A percentile compares a stretch with the other conserved stretches of the same genome.
Evolutionary conservation across 2,888 invertebrate species (phyloP).

Genomic region (Deladenus siricidicola): DNA sequence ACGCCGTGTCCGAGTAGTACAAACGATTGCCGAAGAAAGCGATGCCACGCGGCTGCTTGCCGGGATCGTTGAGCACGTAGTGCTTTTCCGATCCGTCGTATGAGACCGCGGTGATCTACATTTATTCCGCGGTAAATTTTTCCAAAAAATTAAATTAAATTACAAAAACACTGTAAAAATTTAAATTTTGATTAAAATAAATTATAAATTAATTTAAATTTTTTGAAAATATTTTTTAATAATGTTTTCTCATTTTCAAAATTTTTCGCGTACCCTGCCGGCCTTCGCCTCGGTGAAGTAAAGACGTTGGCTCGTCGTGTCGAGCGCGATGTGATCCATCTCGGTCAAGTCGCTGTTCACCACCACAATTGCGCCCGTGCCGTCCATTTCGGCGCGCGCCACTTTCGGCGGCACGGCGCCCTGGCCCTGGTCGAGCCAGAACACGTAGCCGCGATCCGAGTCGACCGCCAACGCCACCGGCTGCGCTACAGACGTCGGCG

Average conservation of each 20-base stretch:
- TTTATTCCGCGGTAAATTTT: background rate
- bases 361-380: conserved; percentile 59
- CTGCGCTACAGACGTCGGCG: conserved; percentile 68
- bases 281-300: conserved; percentile 69
- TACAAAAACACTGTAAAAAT: conserved; percentile 6
- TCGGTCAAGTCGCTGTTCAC: conserved; percentile 55
- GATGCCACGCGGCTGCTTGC: conserved; percentile 47
- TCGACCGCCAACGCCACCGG: conserved; percentile 81
- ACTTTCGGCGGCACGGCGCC: conserved; percentile 69
- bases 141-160: too few species aligned
- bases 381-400: conserved; percentile 79
- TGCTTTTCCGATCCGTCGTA: conserved; percentile 52
- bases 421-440: conserved; percentile 88
- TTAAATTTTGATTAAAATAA: conserved; percentile 3
- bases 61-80: conserved; percentile 49
- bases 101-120: conserved; percentile 48
- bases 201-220: background rate
- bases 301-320: conserved; percentile 67
- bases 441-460: conserved; percentile 82
- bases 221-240: background rate
- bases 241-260: background rate
- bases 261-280: conserved; percentile 54
- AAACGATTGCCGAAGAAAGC: conserved; percentile 47
- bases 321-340: conserved; percentile 73
- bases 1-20: conserved; percentile 72